Evolutionary conservation across 2,888 invertebrate genomes (phyloP), one percentile per base, ranked within the genome.

Genomic region (Tetragonula carbonaria): DNA sequence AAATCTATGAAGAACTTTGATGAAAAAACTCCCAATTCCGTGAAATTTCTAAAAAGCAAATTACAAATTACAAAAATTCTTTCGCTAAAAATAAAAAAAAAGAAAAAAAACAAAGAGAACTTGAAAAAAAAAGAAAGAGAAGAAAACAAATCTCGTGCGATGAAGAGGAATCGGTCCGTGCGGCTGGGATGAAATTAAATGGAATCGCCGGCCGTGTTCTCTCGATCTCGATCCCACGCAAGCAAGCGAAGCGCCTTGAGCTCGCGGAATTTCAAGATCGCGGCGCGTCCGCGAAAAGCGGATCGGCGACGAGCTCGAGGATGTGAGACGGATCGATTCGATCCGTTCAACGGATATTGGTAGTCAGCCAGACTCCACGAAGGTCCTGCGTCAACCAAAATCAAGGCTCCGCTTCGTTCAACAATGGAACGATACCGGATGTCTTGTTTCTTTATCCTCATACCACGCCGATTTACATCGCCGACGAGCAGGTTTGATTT

Each of bases 391-490:
- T 50, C 73, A 67, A 55, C 88, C 86, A 84, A 91, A 91, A 91
- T 88, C 90, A 90, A 90, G 89, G 90, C 84, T 91, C 57, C 62
- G 83, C 80, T 79, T 85, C 84, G 85, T 80, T 88, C 66, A 78
- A 80, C 80, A 79, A 88, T 74, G 79, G 78, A 80, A 78, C 75
- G 67, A 77, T 76, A 78, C 86, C 87, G 82, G 86, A 86, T 84
- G 76, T 74, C 66, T 81, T 59, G 18, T 18, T 18, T 53, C 28
- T 28, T 80, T 72, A 50, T 68, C 65, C 66, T 33, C 70, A 74
- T 33, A n/a, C 21, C 68, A 11, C 53, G 45, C 51, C 63, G n/a
- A 80, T 38, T 74, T 63, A 28, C 45, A 55, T 55, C 38, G 57
- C 50, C 21, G 21, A 28, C 67, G 67, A 62, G 67, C 66, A 79